Evolutionary conservation across 1,140 invertebrate species (phyloP).

Genomic region (Drosophila suzukii): DNA sequence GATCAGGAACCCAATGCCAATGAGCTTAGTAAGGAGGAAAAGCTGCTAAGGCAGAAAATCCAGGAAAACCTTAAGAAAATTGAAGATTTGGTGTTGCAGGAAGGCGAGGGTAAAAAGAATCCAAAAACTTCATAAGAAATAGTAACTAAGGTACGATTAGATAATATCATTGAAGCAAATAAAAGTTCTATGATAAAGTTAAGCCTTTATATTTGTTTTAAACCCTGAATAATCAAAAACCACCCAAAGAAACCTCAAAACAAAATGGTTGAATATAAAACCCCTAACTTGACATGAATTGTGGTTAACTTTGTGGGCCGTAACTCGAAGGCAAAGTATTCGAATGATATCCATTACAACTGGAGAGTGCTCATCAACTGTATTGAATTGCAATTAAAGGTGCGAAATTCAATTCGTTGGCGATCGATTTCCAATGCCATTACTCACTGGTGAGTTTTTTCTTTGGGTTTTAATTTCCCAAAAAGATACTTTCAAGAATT

Average conservation of each 20-base stretch:
- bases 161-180: neutral
- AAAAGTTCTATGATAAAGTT: neutral
- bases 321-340: constrained; percentile 34
- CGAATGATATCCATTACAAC: constrained; percentile 37
- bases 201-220: neutral
- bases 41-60: constrained; percentile 18
- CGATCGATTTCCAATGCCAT: constrained; percentile 62
- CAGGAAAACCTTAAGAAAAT: constrained; percentile 58
- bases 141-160: neutral
- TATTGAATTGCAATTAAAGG: constrained; percentile 51
- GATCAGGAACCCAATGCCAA: constrained; percentile 27
- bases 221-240: neutral
- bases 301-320: constrained; percentile 17
- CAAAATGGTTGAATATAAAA: constrained; percentile 27
- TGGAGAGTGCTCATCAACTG: constrained; percentile 13
- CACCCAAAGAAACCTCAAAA: constrained; percentile 33
- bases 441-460: constrained; percentile 55
- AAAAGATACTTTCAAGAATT: neutral
- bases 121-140: neutral
- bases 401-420: constrained; percentile 36
- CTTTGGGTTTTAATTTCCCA: constrained; percentile 17
- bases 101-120: constrained; percentile 18
- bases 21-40: constrained; percentile 13
- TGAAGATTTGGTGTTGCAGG: constrained; percentile 39
- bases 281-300: constrained; percentile 20